Percentiles rank a stretch among this genome's conserved stretches.
Conservation (phyloP, 2,797 vertebrate genomes). For the Carapus acus region DNA sequence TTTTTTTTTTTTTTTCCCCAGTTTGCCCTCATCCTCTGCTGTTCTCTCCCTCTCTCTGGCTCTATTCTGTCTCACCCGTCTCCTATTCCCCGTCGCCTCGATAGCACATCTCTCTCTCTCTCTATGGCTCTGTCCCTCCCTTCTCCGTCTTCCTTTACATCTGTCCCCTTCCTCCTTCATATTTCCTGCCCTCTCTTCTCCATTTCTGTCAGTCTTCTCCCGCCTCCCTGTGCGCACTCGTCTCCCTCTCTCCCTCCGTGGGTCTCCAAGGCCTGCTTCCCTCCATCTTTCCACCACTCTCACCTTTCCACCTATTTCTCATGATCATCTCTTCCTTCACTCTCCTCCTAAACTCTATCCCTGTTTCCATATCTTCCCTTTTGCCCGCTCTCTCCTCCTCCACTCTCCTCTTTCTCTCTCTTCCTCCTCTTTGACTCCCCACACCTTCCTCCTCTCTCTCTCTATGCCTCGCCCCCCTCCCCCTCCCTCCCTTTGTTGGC, state of each 20-base stretch:
- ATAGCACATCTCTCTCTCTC: background rate
- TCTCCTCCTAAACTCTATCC: no score
- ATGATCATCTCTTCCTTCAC: no score
- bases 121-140: background rate
- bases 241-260: background rate
- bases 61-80: no score
- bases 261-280: no score
- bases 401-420: constrained; percentile 1
- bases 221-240: background rate
- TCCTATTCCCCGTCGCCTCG: no score
- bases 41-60: no score
- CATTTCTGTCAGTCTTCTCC: background rate
- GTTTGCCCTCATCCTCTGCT: constrained; percentile 5
- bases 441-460: background rate
- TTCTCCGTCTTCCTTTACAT: no score
- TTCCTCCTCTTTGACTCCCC: background rate
- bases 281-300: no score
- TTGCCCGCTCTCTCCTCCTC: background rate
- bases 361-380: no score
- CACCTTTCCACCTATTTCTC: no score
- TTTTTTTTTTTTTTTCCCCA: constrained; percentile 33
- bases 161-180: constrained; percentile 36
- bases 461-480: background rate
- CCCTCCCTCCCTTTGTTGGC: constrained; percentile 32
- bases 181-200: constrained; percentile 11